A percentile compares a stretch with the other conserved stretches of the same genome.
Evolutionary conservation across 1,140 invertebrate species (phyloP).

Genomic region (Drosophila leontia): DNA sequence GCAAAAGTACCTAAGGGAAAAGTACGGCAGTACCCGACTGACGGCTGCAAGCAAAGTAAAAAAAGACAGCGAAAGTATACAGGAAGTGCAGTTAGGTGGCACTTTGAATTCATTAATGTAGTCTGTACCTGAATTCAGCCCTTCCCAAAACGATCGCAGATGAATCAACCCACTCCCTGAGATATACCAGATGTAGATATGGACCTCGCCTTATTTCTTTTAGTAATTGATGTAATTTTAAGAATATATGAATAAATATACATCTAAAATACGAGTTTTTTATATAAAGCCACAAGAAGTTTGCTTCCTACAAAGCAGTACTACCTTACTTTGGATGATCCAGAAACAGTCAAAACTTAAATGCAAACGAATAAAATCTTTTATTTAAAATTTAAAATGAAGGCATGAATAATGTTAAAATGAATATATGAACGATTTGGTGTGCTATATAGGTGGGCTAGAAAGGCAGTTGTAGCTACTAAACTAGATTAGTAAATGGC

Average conservation of each 20-base stretch:
- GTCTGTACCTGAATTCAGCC: slow-evolving; percentile 2
- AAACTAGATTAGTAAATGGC: slow-evolving; percentile 53
- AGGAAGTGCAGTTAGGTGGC: background rate
- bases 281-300: background rate
- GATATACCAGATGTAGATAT: background rate
- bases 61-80: background rate
- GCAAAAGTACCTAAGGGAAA: slow-evolving; percentile 62
- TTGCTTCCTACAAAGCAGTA: too few relatives aligned
- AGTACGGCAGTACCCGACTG: slow-evolving; percentile 48
- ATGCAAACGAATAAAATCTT: slow-evolving; percentile 30
- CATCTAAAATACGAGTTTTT: background rate
- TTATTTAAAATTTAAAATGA: slow-evolving; percentile 28
- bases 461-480: slow-evolving; percentile 45
- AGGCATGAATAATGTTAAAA: slow-evolving; percentile 14
- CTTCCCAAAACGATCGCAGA: background rate
- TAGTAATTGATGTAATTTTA: slow-evolving; percentile 20
- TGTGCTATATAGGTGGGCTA: slow-evolving; percentile 23
- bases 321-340: too few relatives aligned
- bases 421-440: slow-evolving; percentile 18
- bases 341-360: background rate
- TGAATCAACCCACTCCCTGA: slow-evolving; percentile 2
- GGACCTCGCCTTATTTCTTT: slow-evolving; percentile 34
- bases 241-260: slow-evolving; percentile 12
- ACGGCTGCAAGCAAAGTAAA: background rate
- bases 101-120: background rate